These are phyloP conservation scores for Euplagia quadripunctaria DNA, from an alignment of 2,888 invertebrate species.

Conservation along the genomic window DNA sequence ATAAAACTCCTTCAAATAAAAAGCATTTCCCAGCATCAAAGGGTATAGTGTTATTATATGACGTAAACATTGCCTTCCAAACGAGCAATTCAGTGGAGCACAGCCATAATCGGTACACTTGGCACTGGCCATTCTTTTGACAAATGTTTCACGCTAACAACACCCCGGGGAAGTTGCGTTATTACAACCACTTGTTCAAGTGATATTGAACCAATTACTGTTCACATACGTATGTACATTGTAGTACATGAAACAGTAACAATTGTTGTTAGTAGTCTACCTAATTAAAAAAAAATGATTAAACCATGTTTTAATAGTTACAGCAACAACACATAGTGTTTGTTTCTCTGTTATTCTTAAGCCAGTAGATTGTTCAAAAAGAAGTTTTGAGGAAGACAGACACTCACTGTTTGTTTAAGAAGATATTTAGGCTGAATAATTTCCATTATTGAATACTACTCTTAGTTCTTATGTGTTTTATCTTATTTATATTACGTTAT, in stretches of 20 bases:
- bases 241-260: background rate
- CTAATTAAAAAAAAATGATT: no score
- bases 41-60: slow-evolving; percentile 4
- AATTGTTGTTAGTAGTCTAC: background rate
- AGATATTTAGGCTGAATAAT: no score
- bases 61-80: background rate
- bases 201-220: background rate
- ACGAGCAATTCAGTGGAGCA: slow-evolving; percentile 5
- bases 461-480: no score
- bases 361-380: no score
- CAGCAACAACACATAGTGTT: no score
- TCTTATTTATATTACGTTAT: no score
- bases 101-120: slow-evolving; percentile 8
- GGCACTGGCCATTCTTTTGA: slow-evolving; percentile 12
- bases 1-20: background rate
- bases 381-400: no score
- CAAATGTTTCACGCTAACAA: slow-evolving; percentile 6
- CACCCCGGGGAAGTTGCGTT: background rate
- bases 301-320: no score
- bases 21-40: background rate
- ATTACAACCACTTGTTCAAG: background rate
- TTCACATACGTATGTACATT: background rate
- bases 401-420: no score
- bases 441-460: no score
- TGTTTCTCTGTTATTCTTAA: no score